Conservation (phyloP, 2,888 invertebrate genomes). For the Drosophila limbata region DNA sequence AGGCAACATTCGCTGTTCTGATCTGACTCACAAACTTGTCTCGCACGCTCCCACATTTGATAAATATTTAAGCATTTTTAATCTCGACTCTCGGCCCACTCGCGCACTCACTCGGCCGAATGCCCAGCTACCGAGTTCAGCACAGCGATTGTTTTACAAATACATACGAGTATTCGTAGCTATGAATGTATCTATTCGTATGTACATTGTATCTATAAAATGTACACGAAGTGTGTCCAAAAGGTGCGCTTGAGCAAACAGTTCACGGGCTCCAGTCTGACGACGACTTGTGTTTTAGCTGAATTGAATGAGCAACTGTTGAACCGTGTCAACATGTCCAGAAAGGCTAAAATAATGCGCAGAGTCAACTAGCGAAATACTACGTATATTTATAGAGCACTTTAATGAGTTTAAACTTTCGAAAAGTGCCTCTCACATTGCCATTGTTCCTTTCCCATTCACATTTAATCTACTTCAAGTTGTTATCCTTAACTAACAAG, state of each 20-base stretch:
- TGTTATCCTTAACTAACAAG: conserved; percentile 5
- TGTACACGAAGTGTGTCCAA: conserved; percentile 19
- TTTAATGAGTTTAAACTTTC: conserved; percentile 10
- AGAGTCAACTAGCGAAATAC: conserved; percentile 15
- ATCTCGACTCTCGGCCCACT: conserved; percentile 59
- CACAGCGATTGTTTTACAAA: conserved; percentile 50
- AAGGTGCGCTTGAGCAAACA: conserved; percentile 69
- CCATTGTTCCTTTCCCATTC: conserved; percentile 3
- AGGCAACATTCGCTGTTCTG: conserved; percentile 37
- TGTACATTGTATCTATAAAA: conserved; percentile 37
- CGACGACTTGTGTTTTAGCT: conserved; percentile 22
- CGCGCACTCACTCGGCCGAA: conserved; percentile 25
- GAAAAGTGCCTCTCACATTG: neutral
- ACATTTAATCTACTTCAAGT: neutral
- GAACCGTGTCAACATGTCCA: conserved; percentile 32
- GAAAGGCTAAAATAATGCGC: conserved; percentile 26
- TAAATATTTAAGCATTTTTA: conserved; percentile 74
- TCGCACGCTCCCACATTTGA: conserved; percentile 78
- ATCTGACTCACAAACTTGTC: conserved; percentile 75
- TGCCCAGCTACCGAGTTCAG: conserved; percentile 71
- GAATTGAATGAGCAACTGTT: conserved; percentile 31
- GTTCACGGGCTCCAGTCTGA: conserved; percentile 34
- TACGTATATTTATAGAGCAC: conserved; percentile 33
- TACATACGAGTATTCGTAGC: conserved; percentile 4
- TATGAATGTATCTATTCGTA: conserved; percentile 46